phyloP scores from a whole-genome alignment of 1,140 invertebrate genomes.

The Brachionus plicatilis region DNA sequence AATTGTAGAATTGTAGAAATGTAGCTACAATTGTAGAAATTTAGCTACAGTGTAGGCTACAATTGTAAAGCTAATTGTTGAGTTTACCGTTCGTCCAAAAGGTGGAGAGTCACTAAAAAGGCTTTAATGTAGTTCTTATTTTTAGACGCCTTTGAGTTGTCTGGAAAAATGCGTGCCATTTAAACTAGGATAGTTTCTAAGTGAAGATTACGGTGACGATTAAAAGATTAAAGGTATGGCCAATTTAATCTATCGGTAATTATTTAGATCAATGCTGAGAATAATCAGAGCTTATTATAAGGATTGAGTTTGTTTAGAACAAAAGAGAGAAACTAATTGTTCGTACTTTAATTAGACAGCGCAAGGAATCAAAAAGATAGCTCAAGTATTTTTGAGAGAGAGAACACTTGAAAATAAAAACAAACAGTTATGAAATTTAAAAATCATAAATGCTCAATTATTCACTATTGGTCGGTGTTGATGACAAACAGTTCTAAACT shows the following conservation, averaged over 20 bases:
- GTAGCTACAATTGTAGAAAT: too few species aligned
- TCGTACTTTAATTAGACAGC: conserved; percentile 7
- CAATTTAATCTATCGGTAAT: neutral
- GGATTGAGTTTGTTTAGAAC: neutral
- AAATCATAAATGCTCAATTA: conserved; percentile 22
- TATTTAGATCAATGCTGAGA: neutral
- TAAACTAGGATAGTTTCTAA: neutral
- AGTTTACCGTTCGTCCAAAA: too few species aligned
- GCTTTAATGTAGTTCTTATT: neutral
- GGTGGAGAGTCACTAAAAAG: too few species aligned
- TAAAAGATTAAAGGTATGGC: neutral
- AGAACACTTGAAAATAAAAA: neutral
- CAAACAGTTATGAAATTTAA: conserved; percentile 19
- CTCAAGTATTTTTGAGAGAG: conserved; percentile 17
- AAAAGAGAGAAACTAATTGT: conserved; percentile 17
- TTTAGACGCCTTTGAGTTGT: neutral
- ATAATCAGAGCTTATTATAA: neutral
- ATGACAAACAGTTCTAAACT: neutral
- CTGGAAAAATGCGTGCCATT: neutral
- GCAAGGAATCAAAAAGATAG: neutral
- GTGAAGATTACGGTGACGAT: neutral
- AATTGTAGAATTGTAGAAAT: too few species aligned
- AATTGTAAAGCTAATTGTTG: too few species aligned
- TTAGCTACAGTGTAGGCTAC: too few species aligned
- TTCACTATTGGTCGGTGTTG: neutral